Evolutionary conservation across 2,888 invertebrate genomes (phyloP).

Genomic region (Calameuta pallipes): DNA sequence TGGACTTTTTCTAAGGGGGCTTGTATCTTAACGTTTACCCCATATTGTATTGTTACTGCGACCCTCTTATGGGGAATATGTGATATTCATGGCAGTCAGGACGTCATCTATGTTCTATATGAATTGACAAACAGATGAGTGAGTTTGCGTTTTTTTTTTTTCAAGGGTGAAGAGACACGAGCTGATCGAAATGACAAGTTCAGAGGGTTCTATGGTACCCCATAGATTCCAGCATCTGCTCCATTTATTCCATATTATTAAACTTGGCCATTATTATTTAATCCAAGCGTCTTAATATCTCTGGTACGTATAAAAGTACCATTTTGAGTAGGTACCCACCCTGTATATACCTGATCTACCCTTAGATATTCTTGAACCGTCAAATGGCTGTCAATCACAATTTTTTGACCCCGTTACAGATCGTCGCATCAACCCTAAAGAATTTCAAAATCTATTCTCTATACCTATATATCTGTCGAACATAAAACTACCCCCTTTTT

Average conservation of each 20-base stretch:
- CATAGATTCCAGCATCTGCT: slow-evolving; percentile 26
- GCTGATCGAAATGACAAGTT: slow-evolving; percentile 42
- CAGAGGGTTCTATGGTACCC: neutral
- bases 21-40: neutral
- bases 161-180: slow-evolving; percentile 17
- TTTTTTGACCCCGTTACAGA: neutral
- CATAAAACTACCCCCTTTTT: neutral
- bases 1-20: neutral
- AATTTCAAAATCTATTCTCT: neutral
- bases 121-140: slow-evolving; percentile 39
- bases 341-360: neutral
- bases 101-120: slow-evolving; percentile 45
- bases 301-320: neutral
- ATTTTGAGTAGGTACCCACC: neutral
- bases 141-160: slow-evolving; percentile 20
- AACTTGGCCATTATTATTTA: slow-evolving; percentile 33
- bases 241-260: slow-evolving; percentile 42
- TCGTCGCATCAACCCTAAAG: neutral
- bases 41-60: neutral
- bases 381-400: neutral
- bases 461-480: neutral
- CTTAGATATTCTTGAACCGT: neutral
- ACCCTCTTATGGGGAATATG: slow-evolving; percentile 26
- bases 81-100: slow-evolving; percentile 49
- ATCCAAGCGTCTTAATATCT: slow-evolving; percentile 1